phyloP scores from a whole-genome alignment of 2,113 vertebrate species.

The Penelope pileata region DNA sequence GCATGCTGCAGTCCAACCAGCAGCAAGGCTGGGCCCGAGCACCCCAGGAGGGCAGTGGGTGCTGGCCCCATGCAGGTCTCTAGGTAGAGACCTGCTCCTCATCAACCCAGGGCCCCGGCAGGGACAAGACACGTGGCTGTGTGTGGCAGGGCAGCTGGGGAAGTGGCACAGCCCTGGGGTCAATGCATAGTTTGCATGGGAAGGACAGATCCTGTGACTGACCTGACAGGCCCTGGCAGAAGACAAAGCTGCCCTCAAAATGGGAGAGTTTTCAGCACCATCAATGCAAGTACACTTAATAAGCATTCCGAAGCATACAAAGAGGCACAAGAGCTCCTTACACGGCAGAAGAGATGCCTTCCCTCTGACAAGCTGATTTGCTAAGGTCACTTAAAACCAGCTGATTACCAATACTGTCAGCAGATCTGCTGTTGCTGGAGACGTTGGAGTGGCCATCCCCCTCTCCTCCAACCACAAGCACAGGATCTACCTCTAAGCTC shows the following conservation, averaged over 20 bases:
- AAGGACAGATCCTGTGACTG: background rate
- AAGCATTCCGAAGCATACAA: background rate
- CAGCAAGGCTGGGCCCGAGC: background rate
- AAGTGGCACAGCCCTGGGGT: rapidly evolving
- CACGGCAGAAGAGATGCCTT: background rate
- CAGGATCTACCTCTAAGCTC: background rate
- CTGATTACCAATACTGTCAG: rapidly evolving
- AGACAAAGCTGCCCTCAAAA: background rate
- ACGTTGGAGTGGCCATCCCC: rapidly evolving
- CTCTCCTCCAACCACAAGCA: background rate
- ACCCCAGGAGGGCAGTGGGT: background rate
- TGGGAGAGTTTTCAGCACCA: background rate
- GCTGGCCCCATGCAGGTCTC: background rate
- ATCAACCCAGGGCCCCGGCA: background rate
- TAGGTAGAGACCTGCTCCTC: background rate
- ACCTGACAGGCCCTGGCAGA: background rate
- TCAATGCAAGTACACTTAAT: background rate
- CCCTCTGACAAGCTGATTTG: background rate
- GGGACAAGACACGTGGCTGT: background rate
- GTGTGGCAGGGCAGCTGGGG: background rate
- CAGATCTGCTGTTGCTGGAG: background rate
- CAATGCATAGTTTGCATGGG: rapidly evolving
- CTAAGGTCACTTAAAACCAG: background rate
- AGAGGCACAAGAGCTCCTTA: background rate
- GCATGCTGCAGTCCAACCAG: background rate